Percentiles rank a stretch among this genome's conserved stretches.
Conservation (phyloP, 1,140 invertebrate species). For the Hypothenemus hampei region DNA sequence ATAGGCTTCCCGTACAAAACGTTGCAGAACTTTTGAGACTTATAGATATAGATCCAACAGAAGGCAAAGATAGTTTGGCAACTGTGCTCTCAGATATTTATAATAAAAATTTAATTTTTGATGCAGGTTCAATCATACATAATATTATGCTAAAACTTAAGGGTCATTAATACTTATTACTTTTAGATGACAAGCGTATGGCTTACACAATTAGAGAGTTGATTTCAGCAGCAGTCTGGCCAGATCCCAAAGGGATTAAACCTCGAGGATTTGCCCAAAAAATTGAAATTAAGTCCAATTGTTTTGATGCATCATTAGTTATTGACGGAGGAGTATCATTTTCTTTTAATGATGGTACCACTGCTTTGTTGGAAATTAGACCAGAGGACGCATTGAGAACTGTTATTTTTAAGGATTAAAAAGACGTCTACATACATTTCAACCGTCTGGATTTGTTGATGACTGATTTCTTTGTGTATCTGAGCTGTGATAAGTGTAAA, state of each 20-base stretch:
- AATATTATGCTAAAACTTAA: not conserved
- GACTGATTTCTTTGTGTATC: too few relatives aligned
- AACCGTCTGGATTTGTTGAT: too few relatives aligned
- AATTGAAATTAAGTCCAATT: slow-evolving; percentile 79
- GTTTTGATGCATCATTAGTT: slow-evolving; percentile 90
- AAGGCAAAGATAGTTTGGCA: slow-evolving; percentile 53
- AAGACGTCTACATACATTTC: too few relatives aligned
- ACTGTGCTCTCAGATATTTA: slow-evolving; percentile 67
- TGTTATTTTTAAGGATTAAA: slow-evolving; percentile 57
- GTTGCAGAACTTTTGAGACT: slow-evolving; percentile 70
- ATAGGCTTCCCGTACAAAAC: slow-evolving; percentile 75
- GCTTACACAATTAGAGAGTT: slow-evolving; percentile 91
- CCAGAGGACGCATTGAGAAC: slow-evolving; percentile 85
- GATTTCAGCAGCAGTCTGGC: slow-evolving; percentile 75
- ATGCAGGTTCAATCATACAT: slow-evolving; percentile 56
- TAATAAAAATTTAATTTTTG: slow-evolving; percentile 78
- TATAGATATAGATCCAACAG: slow-evolving; percentile 48
- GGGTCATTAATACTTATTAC: slow-evolving; percentile 12
- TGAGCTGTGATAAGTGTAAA: too few relatives aligned
- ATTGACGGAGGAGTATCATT: slow-evolving; percentile 95
- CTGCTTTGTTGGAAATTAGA: slow-evolving; percentile 75
- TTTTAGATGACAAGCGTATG: slow-evolving; percentile 66
- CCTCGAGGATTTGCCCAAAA: slow-evolving; percentile 63
- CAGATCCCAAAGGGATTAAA: slow-evolving; percentile 61
- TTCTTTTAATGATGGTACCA: slow-evolving; percentile 90